Percentiles rank a stretch among this genome's conserved stretches.
Conservation (phyloP, 23 tunicate species). For the Styela clava region DNA sequence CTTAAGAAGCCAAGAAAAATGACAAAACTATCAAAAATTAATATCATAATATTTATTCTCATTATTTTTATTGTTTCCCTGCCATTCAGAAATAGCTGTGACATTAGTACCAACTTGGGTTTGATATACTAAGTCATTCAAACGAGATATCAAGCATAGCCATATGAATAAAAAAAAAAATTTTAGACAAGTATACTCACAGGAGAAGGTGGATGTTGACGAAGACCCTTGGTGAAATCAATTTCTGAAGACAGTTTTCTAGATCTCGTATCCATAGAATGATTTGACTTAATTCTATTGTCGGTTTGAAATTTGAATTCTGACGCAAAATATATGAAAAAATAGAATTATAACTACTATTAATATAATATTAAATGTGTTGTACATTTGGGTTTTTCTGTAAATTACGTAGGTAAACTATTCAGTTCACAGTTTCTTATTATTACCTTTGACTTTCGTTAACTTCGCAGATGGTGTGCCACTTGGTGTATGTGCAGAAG, state of each 20-base stretch:
- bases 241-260: not conserved
- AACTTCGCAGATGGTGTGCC: not conserved
- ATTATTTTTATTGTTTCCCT: no score
- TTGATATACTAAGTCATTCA: no score
- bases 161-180: no score
- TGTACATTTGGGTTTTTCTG: no score
- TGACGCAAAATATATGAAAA: not conserved
- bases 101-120: no score
- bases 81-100: no score
- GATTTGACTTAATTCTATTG: slow-evolving; percentile 24
- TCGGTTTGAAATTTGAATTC: slow-evolving; percentile 76
- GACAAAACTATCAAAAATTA: no score
- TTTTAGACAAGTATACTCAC: slow-evolving; percentile 3
- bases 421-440: no score
- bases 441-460: not conserved
- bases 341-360: not conserved
- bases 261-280: not conserved
- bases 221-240: slow-evolving; percentile 26
- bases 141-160: no score
- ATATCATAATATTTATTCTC: no score
- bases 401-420: no score
- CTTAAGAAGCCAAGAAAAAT: no score
- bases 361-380: not conserved
- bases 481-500: not conserved
- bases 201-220: slow-evolving; percentile 70